Conservation (phyloP, 2,113 vertebrate genomes). For the Eptesicus fuscus region DNA sequence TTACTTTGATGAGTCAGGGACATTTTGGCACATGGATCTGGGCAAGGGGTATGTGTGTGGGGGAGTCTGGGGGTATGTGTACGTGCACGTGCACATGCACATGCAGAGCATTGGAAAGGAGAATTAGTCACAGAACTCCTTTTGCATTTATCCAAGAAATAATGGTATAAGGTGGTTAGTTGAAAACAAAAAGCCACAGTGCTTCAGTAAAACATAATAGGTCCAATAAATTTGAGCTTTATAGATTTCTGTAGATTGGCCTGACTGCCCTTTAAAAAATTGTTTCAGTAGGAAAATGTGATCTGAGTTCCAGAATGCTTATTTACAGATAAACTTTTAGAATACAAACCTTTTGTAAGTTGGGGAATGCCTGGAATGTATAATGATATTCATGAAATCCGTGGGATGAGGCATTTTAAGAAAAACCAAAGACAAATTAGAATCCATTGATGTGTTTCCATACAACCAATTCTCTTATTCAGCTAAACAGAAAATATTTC, state of each 20-base stretch:
- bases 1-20: background rate
- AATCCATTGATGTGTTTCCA: background rate
- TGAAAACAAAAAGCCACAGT: background rate
- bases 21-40: background rate
- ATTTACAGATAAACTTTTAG: background rate
- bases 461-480: background rate
- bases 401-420: background rate
- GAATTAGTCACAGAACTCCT: background rate
- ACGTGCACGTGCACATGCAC: background rate
- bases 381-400: background rate
- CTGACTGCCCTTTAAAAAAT: background rate
- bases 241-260: background rate
- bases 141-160: background rate
- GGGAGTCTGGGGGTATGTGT: background rate
- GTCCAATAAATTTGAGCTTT: background rate
- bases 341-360: background rate
- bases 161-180: background rate
- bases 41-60: background rate
- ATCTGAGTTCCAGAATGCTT: background rate
- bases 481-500: background rate
- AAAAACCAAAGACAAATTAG: conserved; percentile 15
- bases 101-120: background rate
- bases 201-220: background rate
- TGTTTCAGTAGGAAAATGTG: conserved; percentile 26
- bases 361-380: background rate